Evolutionary conservation across 2,113 vertebrate species (phyloP).

Genomic region (Leuciscus idus): DNA sequence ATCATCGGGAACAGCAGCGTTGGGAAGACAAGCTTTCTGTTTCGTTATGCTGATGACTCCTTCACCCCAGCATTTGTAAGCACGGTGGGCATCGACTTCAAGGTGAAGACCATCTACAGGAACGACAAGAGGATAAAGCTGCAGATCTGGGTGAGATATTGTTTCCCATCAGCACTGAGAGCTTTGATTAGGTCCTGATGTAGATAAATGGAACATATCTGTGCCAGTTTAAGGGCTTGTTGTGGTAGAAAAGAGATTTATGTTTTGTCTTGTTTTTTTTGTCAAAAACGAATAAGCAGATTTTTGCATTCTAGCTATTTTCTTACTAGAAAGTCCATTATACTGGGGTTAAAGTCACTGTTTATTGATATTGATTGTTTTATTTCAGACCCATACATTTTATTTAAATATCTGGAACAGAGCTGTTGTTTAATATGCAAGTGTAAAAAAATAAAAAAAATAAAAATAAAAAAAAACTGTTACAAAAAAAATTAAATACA

Average conservation of each 20-base stretch:
- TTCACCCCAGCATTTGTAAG: slow-evolving; percentile 96
- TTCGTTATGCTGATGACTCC: slow-evolving; percentile 95
- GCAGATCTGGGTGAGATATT: slow-evolving; percentile 93
- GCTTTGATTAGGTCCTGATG: too few species aligned
- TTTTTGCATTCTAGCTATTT: neutral
- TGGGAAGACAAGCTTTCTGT: slow-evolving; percentile 96
- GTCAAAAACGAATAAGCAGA: neutral
- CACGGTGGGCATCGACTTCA: slow-evolving; percentile 98
- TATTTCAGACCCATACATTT: neutral
- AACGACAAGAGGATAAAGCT: slow-evolving; percentile 97
- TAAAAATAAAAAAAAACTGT: too few species aligned
- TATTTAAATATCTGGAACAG: neutral
- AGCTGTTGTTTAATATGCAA: neutral
- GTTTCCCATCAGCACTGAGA: neutral
- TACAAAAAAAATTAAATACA: neutral
- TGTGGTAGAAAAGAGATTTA: neutral
- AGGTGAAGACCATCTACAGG: slow-evolving; percentile 98
- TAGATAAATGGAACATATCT: neutral
- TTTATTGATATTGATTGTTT: neutral
- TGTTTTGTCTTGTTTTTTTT: neutral
- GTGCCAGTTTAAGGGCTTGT: neutral
- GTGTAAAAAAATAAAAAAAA: too few species aligned
- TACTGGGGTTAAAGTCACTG: neutral
- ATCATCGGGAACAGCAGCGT: slow-evolving; percentile 99
- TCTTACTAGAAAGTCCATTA: neutral